Conservation (phyloP, 2,888 invertebrate species). For the Merodon equestris region DNA sequence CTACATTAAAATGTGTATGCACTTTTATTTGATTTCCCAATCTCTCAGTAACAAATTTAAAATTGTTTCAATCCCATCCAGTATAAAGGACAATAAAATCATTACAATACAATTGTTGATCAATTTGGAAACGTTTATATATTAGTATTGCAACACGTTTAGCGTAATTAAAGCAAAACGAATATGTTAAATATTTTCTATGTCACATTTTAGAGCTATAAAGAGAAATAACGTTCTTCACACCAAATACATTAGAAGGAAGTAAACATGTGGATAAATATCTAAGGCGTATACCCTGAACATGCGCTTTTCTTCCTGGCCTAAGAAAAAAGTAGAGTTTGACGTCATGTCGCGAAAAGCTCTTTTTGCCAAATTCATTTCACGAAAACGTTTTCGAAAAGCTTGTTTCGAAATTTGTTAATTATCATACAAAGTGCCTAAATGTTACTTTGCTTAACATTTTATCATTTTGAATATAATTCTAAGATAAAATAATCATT, state of each 20-base stretch:
- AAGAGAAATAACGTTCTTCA: conserved; percentile 26
- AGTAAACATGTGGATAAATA: conserved; percentile 49
- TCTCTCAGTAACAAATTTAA: background rate
- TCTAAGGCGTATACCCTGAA: conserved; percentile 55
- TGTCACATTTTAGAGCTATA: conserved; percentile 32
- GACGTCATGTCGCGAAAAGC: conserved; percentile 38
- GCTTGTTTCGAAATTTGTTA: background rate
- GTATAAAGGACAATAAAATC: no score
- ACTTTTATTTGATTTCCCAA: background rate
- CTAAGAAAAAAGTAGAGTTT: conserved; percentile 27
- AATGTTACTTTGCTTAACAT: no score
- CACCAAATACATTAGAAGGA: conserved; percentile 32
- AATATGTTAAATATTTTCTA: conserved; percentile 9
- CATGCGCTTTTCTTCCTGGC: conserved; percentile 32
- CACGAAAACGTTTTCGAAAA: background rate
- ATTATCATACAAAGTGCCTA: no score
- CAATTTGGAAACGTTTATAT: conserved; percentile 1
- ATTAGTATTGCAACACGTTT: background rate
- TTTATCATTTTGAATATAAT: no score
- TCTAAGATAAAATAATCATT: no score
- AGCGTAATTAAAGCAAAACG: conserved; percentile 25
- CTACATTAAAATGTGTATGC: conserved; percentile 12
- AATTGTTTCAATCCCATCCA: no score
- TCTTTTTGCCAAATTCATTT: conserved; percentile 4
- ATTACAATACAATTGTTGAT: no score